These are phyloP conservation scores for Istiophorus platypterus DNA, from an alignment of 2,113 vertebrate species.

Conservation along the genomic window DNA sequence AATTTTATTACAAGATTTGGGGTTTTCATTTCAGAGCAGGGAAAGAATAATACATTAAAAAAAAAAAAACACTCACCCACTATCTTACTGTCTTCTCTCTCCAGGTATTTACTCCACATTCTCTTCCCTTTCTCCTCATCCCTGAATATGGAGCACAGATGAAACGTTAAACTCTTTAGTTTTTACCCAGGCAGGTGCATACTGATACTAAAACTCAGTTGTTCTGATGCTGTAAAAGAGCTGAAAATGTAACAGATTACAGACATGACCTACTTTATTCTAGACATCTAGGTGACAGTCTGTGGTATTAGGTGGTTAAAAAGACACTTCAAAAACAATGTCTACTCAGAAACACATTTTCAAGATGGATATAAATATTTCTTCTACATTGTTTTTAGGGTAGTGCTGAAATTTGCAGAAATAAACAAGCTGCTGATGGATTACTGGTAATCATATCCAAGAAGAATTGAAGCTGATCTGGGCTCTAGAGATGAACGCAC, in stretches of 20 bases:
- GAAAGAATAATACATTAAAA: background rate
- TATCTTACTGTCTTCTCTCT: constrained; percentile 95
- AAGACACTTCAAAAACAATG: constrained; percentile 1
- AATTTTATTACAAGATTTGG: background rate
- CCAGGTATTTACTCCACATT: constrained; percentile 97
- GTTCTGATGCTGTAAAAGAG: background rate
- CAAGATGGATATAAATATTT: background rate
- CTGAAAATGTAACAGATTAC: background rate
- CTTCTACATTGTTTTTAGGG: constrained; percentile 6
- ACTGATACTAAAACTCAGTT: background rate
- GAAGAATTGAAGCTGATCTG: constrained; percentile 49
- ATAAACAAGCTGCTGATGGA: constrained; percentile 50
- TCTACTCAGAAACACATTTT: constrained; percentile 21
- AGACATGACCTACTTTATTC: constrained; percentile 42
- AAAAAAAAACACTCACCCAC: constrained; percentile 86
- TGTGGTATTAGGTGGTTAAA: constrained; percentile 2
- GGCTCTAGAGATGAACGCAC: constrained; percentile 17
- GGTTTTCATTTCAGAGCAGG: background rate
- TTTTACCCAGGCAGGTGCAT: background rate
- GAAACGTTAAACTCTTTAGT: background rate
- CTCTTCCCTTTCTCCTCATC: constrained; percentile 96
- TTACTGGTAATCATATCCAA: constrained; percentile 49
- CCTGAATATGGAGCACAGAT: constrained; percentile 73
- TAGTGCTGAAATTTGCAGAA: constrained; percentile 27
- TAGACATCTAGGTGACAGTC: constrained; percentile 25